phyloP scores from a whole-genome alignment of 2,113 vertebrate genomes.

The Egretta garzetta region DNA sequence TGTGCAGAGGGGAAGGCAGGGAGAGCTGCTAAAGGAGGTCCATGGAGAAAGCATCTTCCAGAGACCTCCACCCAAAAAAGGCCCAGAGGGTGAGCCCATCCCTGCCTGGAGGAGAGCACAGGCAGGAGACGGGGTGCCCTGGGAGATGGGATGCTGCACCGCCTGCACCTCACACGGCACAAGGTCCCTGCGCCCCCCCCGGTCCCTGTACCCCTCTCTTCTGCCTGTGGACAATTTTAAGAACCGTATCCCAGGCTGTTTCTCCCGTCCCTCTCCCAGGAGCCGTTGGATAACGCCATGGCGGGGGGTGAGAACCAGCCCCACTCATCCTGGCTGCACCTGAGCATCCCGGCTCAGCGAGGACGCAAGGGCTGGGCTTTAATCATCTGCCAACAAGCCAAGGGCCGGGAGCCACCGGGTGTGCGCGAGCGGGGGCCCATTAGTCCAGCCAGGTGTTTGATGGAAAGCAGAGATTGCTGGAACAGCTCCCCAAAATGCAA shows the following conservation, averaged over 20 bases:
- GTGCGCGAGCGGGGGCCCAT: neutral
- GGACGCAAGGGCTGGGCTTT: neutral
- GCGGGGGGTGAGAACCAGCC: neutral
- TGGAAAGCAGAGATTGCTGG: neutral
- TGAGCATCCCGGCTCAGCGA: neutral
- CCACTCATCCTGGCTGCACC: neutral
- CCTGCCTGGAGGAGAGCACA: too few species aligned
- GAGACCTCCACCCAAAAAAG: neutral
- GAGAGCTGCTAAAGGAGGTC: neutral
- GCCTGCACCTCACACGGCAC: rapidly evolving
- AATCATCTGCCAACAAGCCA: neutral
- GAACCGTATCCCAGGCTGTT: neutral
- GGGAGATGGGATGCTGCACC: neutral
- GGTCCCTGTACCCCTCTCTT: neutral
- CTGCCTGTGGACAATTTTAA: neutral
- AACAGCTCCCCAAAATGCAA: neutral
- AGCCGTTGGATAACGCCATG: neutral
- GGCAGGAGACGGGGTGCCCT: neutral
- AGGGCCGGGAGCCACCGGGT: rapidly evolving
- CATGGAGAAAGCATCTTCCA: neutral
- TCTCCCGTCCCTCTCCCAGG: neutral
- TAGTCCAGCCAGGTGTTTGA: neutral
- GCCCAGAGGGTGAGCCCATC: too few species aligned
- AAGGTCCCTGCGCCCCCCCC: too few species aligned
- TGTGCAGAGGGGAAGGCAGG: neutral